Evolutionary conservation across 2,888 invertebrate genomes (phyloP), one percentile per base, ranked within the genome.

Genomic region (Agonopterix arenella): DNA sequence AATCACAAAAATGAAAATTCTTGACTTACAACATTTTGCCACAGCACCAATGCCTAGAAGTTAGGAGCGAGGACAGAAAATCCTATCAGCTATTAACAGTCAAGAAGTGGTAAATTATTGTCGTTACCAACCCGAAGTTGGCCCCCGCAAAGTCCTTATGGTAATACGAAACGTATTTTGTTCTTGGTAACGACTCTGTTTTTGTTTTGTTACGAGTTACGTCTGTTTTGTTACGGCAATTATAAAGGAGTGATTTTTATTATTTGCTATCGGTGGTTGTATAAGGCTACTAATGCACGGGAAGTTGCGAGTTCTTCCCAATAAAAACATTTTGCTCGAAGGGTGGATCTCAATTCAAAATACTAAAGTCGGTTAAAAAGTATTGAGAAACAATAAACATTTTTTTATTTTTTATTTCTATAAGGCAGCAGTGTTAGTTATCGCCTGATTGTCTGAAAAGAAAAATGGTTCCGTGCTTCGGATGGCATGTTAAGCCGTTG

Each of bases 1-100:
- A 45, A 36, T 4, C 36, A 3, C 9, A 46, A 11, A 40, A 46
- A 11, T 9, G 9, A 9, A 3, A 4, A 36, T 41, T 13, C 9
- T 36, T 9, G 47, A 13, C 16, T 45, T 52, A 47, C 37, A 42
- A 45, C 13, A 8, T 13, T 52, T 45, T 13, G 8, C 47, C 47
- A 3, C 11, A 11, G 9, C 13, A 5, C 28, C 45, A 13, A 10
- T 45, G 53, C 51, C 52, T 50, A 52, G 51, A 61, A 59, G 56
- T 58, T 61, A 57, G 50, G 53, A 66, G 63, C 66, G 75, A 69
- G 73, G 75, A 76, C 77, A 80, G 84, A 84, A 86, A 85, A 88
- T 85, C 88, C 86, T 85, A 86, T 89, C 79, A 84, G 78, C 88
- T 86, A 88, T 88, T 88, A 89, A 78, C 80, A 81, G 84, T 79